A percentile compares a stretch with the other conserved stretches of the same genome.
phyloP scores from a whole-genome alignment of 2,113 vertebrate species.

The Chionodraco myersi region DNA sequence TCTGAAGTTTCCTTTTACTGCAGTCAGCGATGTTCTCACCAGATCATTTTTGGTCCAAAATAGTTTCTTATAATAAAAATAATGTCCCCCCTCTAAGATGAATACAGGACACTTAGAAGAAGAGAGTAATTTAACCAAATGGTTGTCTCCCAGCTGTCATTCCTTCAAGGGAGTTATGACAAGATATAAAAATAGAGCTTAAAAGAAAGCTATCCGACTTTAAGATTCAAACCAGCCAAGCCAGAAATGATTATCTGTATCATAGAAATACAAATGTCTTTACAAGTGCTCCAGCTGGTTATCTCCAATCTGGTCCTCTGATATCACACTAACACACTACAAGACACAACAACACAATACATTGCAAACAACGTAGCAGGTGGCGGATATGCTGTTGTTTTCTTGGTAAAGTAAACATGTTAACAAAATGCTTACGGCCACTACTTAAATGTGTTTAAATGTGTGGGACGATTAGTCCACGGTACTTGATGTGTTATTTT shows the following conservation, averaged over 20 bases:
- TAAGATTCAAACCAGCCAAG: conserved; percentile 21
- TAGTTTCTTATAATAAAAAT: conserved; percentile 43
- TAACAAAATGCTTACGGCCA: no score
- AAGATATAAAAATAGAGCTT: conserved; percentile 47
- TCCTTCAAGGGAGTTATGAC: conserved; percentile 38
- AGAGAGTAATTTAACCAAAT: conserved; percentile 61
- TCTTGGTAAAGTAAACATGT: no score
- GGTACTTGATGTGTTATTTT: no score
- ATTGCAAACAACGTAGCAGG: no score
- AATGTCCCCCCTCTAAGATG: conserved; percentile 19
- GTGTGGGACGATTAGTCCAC: no score
- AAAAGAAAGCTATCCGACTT: conserved; percentile 8
- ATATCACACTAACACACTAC: no score
- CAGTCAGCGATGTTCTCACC: conserved; percentile 18
- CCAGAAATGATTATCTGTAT: conserved; percentile 27
- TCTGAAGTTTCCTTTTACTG: conserved; percentile 45
- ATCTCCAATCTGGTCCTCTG: no score
- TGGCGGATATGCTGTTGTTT: no score
- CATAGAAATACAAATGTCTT: conserved; percentile 18
- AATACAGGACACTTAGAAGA: conserved; percentile 37
- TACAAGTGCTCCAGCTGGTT: conserved; percentile 1
- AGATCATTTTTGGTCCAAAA: conserved; percentile 42
- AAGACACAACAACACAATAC: no score
- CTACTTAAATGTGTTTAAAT: no score
- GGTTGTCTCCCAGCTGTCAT: conserved; percentile 62